A percentile compares a stretch with the other conserved stretches of the same genome.
Evolutionary conservation across 2,113 vertebrate genomes (phyloP).

Genomic region (Rattus rattus): DNA sequence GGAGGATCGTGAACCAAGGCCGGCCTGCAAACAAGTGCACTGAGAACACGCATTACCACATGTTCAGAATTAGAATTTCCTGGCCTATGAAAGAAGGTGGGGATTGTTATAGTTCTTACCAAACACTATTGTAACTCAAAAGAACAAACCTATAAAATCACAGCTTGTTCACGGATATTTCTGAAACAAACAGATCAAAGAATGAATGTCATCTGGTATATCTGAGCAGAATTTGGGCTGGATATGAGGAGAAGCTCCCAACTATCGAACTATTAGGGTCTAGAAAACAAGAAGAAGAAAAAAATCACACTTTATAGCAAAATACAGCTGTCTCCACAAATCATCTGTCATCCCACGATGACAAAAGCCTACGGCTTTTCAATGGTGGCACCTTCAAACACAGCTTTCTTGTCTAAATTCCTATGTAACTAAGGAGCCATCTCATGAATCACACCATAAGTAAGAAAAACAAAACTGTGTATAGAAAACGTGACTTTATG

Average conservation of each 20-base stretch:
- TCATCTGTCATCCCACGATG: not conserved
- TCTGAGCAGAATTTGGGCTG: not conserved
- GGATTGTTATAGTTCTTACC: not conserved
- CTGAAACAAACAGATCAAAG: not conserved
- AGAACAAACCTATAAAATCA: not conserved
- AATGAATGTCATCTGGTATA: not conserved
- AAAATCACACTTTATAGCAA: not conserved
- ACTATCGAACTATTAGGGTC: not conserved
- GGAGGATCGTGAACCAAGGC: not conserved
- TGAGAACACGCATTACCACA: not conserved
- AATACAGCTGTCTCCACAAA: not conserved
- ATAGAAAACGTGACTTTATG: not conserved
- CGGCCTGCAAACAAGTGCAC: not conserved
- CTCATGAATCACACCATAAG: not conserved
- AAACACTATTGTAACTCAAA: not conserved
- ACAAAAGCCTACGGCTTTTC: not conserved
- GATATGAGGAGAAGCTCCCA: not conserved
- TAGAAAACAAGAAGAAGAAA: not conserved
- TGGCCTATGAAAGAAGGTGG: not conserved
- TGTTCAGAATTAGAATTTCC: not conserved
- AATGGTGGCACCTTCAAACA: not conserved
- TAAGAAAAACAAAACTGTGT: not conserved
- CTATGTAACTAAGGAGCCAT: not conserved
- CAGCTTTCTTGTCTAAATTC: not conserved
- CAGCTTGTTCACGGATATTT: not conserved